A percentile compares a stretch with the other conserved stretches of the same genome.
Evolutionary conservation across 2,113 vertebrate genomes (phyloP).

Genomic region (Microcebus ravelobensis): DNA sequence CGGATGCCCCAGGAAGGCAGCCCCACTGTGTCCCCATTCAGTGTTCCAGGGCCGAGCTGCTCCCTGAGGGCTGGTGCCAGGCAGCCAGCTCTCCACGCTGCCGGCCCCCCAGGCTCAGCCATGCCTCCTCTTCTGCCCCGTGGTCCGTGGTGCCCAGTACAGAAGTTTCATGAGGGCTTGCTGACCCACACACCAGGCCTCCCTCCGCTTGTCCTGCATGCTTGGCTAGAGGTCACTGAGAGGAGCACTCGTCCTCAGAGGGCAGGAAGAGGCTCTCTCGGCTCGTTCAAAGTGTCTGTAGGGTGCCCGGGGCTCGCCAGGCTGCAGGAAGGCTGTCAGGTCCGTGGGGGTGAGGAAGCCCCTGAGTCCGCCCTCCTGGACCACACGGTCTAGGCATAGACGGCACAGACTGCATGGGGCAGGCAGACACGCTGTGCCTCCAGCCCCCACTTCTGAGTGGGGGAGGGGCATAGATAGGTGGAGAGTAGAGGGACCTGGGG

Average conservation of each 20-base stretch:
- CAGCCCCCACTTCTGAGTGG: too few species aligned
- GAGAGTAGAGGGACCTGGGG: too few species aligned
- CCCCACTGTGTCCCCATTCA: too few species aligned
- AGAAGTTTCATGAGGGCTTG: fast-evolving
- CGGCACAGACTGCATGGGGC: too few species aligned
- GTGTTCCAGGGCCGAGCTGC: too few species aligned
- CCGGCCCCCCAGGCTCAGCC: not conserved
- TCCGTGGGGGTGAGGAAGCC: not conserved
- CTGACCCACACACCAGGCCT: fast-evolving
- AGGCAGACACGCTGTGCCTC: too few species aligned
- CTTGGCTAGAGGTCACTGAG: fast-evolving
- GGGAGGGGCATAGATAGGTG: too few species aligned
- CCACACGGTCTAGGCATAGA: too few species aligned
- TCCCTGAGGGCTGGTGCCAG: too few species aligned
- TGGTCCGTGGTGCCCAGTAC: not conserved
- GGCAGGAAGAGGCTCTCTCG: too few species aligned
- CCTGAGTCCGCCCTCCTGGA: not conserved
- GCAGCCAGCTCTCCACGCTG: not conserved
- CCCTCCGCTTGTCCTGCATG: not conserved
- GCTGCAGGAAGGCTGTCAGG: fast-evolving
- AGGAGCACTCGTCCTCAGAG: fast-evolving
- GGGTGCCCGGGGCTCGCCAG: not conserved
- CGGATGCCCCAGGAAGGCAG: too few species aligned
- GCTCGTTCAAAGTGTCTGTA: too few species aligned
- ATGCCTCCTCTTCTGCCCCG: not conserved